A percentile compares a stretch with the other conserved stretches of the same genome.
Conservation (phyloP, 2,113 vertebrate species). For the Stomatorhinus ivindoensis region DNA sequence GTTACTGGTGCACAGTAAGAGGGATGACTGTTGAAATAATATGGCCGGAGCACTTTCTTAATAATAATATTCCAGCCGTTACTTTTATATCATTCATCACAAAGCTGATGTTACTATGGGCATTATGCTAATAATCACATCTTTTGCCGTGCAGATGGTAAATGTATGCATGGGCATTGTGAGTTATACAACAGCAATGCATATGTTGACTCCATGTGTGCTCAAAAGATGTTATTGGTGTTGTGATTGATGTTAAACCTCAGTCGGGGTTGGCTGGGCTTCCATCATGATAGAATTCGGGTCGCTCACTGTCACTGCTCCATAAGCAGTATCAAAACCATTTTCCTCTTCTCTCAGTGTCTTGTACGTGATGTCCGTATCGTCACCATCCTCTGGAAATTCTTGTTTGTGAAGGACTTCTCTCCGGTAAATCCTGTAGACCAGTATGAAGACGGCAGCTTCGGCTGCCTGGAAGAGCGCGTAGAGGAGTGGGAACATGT, state of each 20-base stretch:
- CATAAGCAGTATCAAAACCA: constrained; percentile 72
- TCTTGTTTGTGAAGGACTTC: constrained; percentile 75
- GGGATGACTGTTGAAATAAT: not conserved
- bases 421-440: constrained; percentile 76
- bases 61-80: not conserved
- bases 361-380: constrained; percentile 80
- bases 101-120: not conserved
- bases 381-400: constrained; percentile 61
- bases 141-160: not conserved
- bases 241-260: constrained; percentile 40
- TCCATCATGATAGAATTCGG: constrained; percentile 62
- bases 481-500: constrained; percentile 94
- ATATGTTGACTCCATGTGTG: not conserved
- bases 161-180: not conserved
- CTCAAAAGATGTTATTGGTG: not conserved
- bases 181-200: not conserved
- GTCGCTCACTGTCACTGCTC: constrained; percentile 70
- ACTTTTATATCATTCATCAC: constrained; percentile 25
- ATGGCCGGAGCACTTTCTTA: not conserved
- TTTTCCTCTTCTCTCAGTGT: constrained; percentile 82
- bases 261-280: constrained; percentile 46
- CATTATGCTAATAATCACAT: not conserved
- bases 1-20: not conserved
- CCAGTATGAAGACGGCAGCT: constrained; percentile 82
- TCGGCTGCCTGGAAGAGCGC: constrained; percentile 91